Base-by-base conservation (phyloP, 1,140 invertebrate genomes). In the Lepidostoma basale region DNA sequence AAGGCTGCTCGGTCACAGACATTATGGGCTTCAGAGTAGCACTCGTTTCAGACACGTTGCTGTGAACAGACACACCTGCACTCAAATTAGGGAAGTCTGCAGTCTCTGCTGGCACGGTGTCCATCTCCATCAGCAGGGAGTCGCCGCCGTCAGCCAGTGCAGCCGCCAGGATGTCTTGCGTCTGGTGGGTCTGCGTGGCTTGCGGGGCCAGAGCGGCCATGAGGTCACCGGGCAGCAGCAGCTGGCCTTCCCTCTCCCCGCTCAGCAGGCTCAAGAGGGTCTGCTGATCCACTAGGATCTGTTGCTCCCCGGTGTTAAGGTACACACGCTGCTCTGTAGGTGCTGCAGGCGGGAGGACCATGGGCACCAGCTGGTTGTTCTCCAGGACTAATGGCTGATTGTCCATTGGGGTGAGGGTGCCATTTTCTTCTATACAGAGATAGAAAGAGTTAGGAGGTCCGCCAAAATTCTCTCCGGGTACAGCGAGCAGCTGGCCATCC, bases 21-120 rank as follows among this genome's bases (percentile, higher is more conserved):
- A 92, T 92, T 6, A 92, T 92, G 0, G 91, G 90, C 76, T 90
- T 89, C 9, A 92, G 79, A 1, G 90, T 87, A 0, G 86, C 83
- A 40, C 89, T 92, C 0, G 91, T 92, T 75, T 92, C 90, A 1
- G 88, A 82, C 0, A 90, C 89, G 39, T 84, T 82, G 62, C 83
- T 82, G 42, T 81, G 80, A 3, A 81, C 81, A 0, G 82, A 80
- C 5, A 82, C 78, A 63, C 77, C 79, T 1, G 83, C 82, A 64
- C 83, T 83, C 40, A 86, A 75, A 40, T 85, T 84, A 69, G 81
- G 82, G 30, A 85, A 79, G 66, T 83, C 82, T 5, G 85, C 84
- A 62, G 82, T 33, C 3, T n/a, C n/a, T 83, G 30, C 12, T 33
- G 6, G 30, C 3, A 82, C 47, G 12, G 81, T 77, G 20, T 79